Percentiles rank a stretch among this genome's conserved stretches.
Evolutionary conservation across 2,888 invertebrate genomes (phyloP).

Genomic region (Eupelmus urozonus): DNA sequence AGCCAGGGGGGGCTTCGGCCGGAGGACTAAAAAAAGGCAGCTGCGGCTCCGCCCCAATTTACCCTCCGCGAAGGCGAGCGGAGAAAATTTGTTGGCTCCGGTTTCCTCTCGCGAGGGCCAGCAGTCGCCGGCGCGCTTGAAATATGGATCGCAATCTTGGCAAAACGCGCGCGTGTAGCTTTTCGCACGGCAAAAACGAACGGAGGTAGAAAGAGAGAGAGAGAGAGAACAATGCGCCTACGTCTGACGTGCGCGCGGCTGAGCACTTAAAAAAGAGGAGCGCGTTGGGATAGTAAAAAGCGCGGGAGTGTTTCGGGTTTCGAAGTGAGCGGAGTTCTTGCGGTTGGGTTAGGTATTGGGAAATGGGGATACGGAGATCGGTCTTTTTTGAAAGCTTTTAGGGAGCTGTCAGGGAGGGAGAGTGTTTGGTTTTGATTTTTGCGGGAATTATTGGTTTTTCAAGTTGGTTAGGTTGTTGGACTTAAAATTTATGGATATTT

Average conservation of each 20-base stretch:
- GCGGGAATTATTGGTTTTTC: too few relatives aligned
- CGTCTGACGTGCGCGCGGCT: neutral
- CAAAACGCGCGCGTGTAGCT: constrained; percentile 46
- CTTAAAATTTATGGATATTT: too few relatives aligned
- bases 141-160: constrained; percentile 61
- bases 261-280: constrained; percentile 25
- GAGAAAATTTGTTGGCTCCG: constrained; percentile 57
- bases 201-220: neutral
- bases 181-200: constrained; percentile 24
- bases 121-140: constrained; percentile 34
- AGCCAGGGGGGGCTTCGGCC: neutral
- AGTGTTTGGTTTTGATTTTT: too few relatives aligned
- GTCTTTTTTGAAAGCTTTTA: too few relatives aligned
- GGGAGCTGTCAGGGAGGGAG: too few relatives aligned
- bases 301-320: neutral
- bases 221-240: constrained; percentile 38
- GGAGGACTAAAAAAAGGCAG: too few relatives aligned
- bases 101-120: constrained; percentile 19
- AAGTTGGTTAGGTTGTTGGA: too few relatives aligned
- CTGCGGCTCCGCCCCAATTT: too few relatives aligned
- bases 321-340: too few relatives aligned
- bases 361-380: too few relatives aligned
- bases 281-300: constrained; percentile 10
- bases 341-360: too few relatives aligned
- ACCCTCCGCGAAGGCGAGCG: neutral